A percentile compares a stretch with the other conserved stretches of the same genome.
These are phyloP conservation scores for Agrypnus murinus DNA, from an alignment of 2,888 invertebrate species.

Conservation along the genomic window DNA sequence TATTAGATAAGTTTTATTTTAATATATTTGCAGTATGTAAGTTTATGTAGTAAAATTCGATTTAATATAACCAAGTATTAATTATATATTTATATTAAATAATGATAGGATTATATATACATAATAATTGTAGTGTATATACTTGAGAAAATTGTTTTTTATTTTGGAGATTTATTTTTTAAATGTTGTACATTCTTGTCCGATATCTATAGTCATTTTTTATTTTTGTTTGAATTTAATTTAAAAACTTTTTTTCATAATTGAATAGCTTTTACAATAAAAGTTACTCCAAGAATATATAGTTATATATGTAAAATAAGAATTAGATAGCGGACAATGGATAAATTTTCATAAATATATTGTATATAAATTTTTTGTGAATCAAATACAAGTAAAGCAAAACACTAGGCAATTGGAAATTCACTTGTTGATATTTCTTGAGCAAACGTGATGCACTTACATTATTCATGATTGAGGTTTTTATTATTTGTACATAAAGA, in stretches of 20 bases:
- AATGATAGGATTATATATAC: slow-evolving; percentile 45
- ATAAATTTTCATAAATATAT: slow-evolving; percentile 36
- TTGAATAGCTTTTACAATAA: too few species aligned
- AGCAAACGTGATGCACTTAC: slow-evolving; percentile 10
- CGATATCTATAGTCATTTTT: slow-evolving; percentile 34
- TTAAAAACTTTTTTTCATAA: neutral
- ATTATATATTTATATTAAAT: slow-evolving; percentile 41
- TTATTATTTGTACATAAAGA: slow-evolving; percentile 38
- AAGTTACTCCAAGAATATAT: neutral
- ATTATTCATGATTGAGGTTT: slow-evolving; percentile 12
- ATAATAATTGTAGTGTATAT: slow-evolving; percentile 61
- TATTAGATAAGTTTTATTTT: slow-evolving; percentile 45
- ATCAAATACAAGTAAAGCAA: slow-evolving; percentile 35
- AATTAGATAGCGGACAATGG: slow-evolving; percentile 28
- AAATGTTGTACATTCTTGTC: slow-evolving; percentile 50
- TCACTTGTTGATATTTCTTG: slow-evolving; percentile 43
- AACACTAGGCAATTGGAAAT: slow-evolving; percentile 41
- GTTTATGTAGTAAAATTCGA: slow-evolving; percentile 40
- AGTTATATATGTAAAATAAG: neutral
- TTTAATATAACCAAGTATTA: slow-evolving; percentile 46
- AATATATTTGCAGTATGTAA: slow-evolving; percentile 37
- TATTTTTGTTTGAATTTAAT: slow-evolving; percentile 5
- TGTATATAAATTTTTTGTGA: slow-evolving; percentile 43
- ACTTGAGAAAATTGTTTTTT: slow-evolving; percentile 60
- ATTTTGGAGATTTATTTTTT: slow-evolving; percentile 66